These are phyloP conservation scores for Archaeoteleia sp. DNA, from an alignment of 2,888 invertebrate genomes.

Conservation along the genomic window DNA sequence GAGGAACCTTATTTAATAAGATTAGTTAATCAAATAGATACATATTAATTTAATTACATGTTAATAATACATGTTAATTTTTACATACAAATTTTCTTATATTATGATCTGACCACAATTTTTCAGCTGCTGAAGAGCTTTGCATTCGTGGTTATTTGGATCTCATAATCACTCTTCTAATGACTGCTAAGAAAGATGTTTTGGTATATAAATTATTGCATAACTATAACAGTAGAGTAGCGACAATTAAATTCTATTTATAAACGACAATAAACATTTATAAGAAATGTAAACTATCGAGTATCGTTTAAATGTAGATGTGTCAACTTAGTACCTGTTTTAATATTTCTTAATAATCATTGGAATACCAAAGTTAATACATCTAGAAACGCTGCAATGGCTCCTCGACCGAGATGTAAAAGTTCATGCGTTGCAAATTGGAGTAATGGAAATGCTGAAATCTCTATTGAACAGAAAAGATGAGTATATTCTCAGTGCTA, in stretches of 20 bases:
- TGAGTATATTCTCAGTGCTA: conserved; percentile 60
- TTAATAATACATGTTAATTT: conserved; percentile 8
- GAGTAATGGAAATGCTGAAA: conserved; percentile 69
- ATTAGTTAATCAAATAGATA: too few species aligned
- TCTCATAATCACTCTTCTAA: conserved; percentile 64
- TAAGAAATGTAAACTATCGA: too few species aligned
- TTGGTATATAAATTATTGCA: conserved; percentile 50
- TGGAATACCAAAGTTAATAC: conserved; percentile 54
- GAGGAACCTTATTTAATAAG: too few species aligned
- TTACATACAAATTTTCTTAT: conserved; percentile 11
- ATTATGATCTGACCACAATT: background rate
- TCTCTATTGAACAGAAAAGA: conserved; percentile 63
- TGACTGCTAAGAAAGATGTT: conserved; percentile 66
- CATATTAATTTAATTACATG: too few species aligned
- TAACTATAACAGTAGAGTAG: background rate
- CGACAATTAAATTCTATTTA: background rate
- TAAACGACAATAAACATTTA: background rate
- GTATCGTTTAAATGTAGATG: too few species aligned
- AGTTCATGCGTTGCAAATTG: conserved; percentile 68
- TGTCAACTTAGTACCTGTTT: background rate
- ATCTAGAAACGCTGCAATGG: conserved; percentile 69
- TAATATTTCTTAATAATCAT: background rate
- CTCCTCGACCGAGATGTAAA: conserved; percentile 72
- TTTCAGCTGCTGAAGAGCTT: conserved; percentile 72
- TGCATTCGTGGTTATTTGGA: conserved; percentile 70